These are phyloP conservation scores for Strix aluco DNA, from an alignment of 2,113 vertebrate genomes.

Conservation along the genomic window DNA sequence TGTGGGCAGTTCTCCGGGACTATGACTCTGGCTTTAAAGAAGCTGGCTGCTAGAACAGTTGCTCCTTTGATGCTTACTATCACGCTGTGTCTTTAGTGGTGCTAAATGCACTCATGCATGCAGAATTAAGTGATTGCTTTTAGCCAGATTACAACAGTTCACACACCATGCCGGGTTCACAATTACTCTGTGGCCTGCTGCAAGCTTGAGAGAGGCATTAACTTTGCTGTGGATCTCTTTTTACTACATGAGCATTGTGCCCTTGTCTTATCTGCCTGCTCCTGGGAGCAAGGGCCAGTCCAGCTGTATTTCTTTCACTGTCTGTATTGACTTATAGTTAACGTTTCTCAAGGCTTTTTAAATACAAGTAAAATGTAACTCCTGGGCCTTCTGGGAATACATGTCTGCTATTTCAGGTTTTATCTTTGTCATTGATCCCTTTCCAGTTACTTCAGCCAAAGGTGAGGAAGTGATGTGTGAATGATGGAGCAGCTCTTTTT, in stretches of 20 bases:
- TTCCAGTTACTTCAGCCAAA: slow-evolving; percentile 20
- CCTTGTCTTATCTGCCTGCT: background rate
- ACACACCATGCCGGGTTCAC: background rate
- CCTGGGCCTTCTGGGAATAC: background rate
- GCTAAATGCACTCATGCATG: background rate
- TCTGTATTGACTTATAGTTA: background rate
- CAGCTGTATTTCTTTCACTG: background rate
- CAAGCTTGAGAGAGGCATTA: background rate
- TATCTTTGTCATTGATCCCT: slow-evolving; percentile 22
- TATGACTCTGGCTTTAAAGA: background rate
- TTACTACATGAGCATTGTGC: background rate
- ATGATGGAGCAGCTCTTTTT: background rate
- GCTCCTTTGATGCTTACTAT: background rate
- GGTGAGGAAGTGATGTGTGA: slow-evolving; percentile 6
- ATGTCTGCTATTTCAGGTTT: slow-evolving; percentile 17
- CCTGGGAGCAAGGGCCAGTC: background rate
- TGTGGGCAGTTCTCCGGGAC: background rate
- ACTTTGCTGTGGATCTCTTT: background rate
- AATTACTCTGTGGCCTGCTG: background rate
- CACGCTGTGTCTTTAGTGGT: background rate
- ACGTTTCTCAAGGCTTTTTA: slow-evolving; percentile 17
- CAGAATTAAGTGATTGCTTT: background rate
- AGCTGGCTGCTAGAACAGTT: background rate
- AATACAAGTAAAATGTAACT: slow-evolving; percentile 6
- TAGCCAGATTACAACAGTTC: background rate